These are phyloP conservation scores for Heliocidaris tuberculata DNA, from an alignment of 35 echinoderm and acorn worm genomes.

Conservation along the genomic window DNA sequence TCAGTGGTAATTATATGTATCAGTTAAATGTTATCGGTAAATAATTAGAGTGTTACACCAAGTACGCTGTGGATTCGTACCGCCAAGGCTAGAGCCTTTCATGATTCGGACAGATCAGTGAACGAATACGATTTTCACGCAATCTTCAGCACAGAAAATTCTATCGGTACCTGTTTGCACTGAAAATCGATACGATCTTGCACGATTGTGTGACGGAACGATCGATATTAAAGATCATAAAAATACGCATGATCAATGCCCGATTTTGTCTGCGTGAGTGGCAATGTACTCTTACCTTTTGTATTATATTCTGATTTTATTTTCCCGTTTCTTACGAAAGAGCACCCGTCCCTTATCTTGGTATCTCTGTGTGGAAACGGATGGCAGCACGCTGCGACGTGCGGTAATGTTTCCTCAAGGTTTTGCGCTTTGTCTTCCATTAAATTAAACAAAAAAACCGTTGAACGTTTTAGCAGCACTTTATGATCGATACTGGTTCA, in stretches of 20 bases:
- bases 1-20: not conserved
- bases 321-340: not conserved
- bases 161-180: not conserved
- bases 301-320: not conserved
- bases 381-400: too few relatives aligned
- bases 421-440: not conserved
- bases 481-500: not conserved
- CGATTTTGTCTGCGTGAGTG: not conserved
- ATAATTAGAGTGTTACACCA: not conserved
- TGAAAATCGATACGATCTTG: not conserved
- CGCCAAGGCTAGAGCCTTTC: not conserved
- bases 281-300: not conserved
- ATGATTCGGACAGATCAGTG: not conserved
- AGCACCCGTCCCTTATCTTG: too few relatives aligned
- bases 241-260: not conserved
- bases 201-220: not conserved
- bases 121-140: not conserved
- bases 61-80: too few relatives aligned
- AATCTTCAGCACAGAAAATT: not conserved
- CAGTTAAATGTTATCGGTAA: not conserved
- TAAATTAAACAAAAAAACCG: not conserved
- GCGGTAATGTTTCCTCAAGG: too few relatives aligned
- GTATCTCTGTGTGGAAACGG: too few relatives aligned
- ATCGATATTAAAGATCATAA: constrained; percentile 3
- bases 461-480: not conserved